These are phyloP conservation scores for Mythimna impura DNA, from an alignment of 2,888 invertebrate species.

Conservation along the genomic window DNA sequence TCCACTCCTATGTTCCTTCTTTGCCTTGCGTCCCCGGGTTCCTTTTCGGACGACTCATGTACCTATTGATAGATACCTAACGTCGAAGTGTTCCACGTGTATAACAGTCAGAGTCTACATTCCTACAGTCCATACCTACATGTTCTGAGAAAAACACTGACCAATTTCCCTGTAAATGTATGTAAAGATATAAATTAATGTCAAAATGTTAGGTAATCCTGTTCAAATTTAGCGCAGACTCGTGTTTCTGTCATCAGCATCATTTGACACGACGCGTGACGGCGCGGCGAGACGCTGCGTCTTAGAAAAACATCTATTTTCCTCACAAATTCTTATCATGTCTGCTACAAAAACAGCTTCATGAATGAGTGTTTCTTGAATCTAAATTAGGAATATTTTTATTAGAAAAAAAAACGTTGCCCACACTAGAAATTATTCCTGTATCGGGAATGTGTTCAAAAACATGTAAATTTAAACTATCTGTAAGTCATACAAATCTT, in stretches of 20 bases:
- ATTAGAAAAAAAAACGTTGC: too few species aligned
- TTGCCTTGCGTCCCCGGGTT: too few species aligned
- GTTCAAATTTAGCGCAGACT: slow-evolving; percentile 46
- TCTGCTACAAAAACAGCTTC: slow-evolving; percentile 30
- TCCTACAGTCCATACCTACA: not conserved
- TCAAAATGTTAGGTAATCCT: slow-evolving; percentile 35
- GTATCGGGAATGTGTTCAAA: too few species aligned
- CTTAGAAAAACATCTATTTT: slow-evolving; percentile 37
- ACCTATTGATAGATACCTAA: too few species aligned
- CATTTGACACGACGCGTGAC: slow-evolving; percentile 51
- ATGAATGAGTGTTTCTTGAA: slow-evolving; percentile 39
- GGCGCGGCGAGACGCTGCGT: slow-evolving; percentile 33
- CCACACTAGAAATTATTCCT: too few species aligned
- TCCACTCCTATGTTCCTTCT: too few species aligned
- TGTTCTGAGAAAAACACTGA: slow-evolving; percentile 1
- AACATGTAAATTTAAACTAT: too few species aligned
- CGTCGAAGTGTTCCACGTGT: not conserved
- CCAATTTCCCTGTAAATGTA: slow-evolving; percentile 9
- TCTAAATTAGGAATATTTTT: too few species aligned
- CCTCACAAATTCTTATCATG: slow-evolving; percentile 31
- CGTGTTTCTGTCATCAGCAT: slow-evolving; percentile 47
- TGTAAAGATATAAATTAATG: slow-evolving; percentile 3
- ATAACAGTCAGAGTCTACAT: not conserved
- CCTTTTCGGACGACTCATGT: too few species aligned
- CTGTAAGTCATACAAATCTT: too few species aligned